Evolutionary conservation across 2,797 vertebrate species (phyloP).

Genomic region (Brachymystax lenok): DNA sequence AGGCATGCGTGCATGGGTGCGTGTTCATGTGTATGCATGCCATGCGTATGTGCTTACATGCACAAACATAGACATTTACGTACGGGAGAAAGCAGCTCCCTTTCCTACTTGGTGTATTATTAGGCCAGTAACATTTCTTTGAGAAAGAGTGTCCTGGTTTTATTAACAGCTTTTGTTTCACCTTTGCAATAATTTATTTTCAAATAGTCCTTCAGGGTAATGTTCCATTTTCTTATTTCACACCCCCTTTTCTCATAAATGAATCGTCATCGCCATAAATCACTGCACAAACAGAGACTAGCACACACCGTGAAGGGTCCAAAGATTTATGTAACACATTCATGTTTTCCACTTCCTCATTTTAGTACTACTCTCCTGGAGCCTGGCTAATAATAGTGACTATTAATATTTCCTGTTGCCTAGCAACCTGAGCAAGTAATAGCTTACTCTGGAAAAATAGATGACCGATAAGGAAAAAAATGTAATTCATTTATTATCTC

Average conservation of each 20-base stretch:
- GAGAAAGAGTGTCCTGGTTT: constrained; percentile 65
- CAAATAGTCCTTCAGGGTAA: constrained; percentile 99
- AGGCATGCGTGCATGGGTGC: constrained; percentile 5
- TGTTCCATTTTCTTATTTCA: constrained; percentile 99
- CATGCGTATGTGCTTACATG: background rate
- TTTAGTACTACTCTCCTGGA: constrained; percentile 99
- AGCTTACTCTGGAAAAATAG: constrained; percentile 99
- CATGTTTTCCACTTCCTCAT: constrained; percentile 99
- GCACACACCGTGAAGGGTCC: constrained; percentile 96
- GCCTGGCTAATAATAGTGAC: constrained; percentile 99
- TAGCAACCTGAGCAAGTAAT: constrained; percentile 99
- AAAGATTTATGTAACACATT: constrained; percentile 99
- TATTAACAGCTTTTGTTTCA: constrained; percentile 97
- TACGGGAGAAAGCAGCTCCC: constrained; percentile 37
- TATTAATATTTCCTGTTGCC: constrained; percentile 99
- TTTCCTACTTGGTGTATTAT: constrained; percentile 27
- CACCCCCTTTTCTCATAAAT: constrained; percentile 99
- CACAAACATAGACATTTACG: background rate
- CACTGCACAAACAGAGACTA: constrained; percentile 99
- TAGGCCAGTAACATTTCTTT: constrained; percentile 45
- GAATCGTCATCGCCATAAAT: constrained; percentile 99
- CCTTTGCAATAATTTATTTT: constrained; percentile 99
- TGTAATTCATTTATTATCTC: constrained; percentile 99
- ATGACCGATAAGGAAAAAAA: constrained; percentile 99
- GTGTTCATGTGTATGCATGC: background rate